Conservation (phyloP, 2,888 invertebrate genomes). For the Drosophila mettleri region DNA sequence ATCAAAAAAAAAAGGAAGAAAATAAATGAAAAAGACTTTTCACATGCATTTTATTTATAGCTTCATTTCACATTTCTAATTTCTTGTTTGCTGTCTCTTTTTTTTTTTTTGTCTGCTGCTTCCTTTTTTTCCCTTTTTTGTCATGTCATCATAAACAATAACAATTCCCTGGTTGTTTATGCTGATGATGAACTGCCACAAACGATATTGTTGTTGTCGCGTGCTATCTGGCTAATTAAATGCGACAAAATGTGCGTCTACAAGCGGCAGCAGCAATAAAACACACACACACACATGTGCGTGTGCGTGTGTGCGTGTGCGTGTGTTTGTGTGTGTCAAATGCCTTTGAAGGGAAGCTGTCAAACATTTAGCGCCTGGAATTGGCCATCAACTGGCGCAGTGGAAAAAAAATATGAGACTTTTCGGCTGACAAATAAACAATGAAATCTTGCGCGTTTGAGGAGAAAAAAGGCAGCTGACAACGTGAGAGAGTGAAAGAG, state of each 20-base stretch:
- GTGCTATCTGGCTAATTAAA: slow-evolving; percentile 69
- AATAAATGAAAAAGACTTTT: background rate
- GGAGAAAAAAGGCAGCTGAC: background rate
- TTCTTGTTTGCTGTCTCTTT: background rate
- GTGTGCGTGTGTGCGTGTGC: background rate
- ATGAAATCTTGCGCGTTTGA: slow-evolving; percentile 22
- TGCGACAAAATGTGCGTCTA: slow-evolving; percentile 51
- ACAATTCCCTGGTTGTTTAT: slow-evolving; percentile 35
- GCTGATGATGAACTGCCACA: slow-evolving; percentile 32
- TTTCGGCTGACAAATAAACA: slow-evolving; percentile 49
- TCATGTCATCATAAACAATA: slow-evolving; percentile 51
- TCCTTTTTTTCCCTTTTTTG: slow-evolving; percentile 8
- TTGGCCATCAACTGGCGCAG: slow-evolving; percentile 34
- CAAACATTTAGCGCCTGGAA: slow-evolving; percentile 61
- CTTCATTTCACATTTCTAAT: slow-evolving; percentile 3
- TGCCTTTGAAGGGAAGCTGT: slow-evolving; percentile 38
- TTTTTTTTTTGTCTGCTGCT: background rate
- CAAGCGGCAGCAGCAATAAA: slow-evolving; percentile 27
- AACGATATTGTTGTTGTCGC: slow-evolving; percentile 40
- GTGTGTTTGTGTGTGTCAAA: background rate
- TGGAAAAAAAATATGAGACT: slow-evolving; percentile 19
- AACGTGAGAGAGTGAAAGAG: background rate
- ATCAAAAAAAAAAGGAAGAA: background rate
- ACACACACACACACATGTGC: slow-evolving; percentile 5
- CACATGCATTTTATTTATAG: slow-evolving; percentile 40